Evolutionary conservation across 2,113 vertebrate genomes (phyloP), one percentile per base, ranked within the genome.

Genomic region (Myotis brandtii): DNA sequence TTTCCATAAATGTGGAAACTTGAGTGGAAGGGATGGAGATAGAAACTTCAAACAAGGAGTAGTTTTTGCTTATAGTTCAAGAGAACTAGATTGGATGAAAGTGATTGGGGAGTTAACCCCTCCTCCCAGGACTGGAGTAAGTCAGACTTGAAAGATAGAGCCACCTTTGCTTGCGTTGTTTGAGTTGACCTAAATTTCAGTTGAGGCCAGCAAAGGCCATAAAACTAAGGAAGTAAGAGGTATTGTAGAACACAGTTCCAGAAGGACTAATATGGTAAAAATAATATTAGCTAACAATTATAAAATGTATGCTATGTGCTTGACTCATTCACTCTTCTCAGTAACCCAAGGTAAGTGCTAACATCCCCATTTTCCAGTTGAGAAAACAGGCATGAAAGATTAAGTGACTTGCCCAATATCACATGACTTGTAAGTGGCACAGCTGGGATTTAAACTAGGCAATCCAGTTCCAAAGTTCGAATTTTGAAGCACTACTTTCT

Each of bases 291-390:
- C 34, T 56, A 70, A 81, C 59, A 86, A 54, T 66, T 64, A 59
- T 43, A 79, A 89, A 64, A 34, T 30, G 3, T 20, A 50, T 25
- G 46, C 16, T 66, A 48, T 62, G 18, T 77, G 23, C 21, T 79
- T 76, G 52, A 82, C 23, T 95, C 23, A 82, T n/a, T 92, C 16
- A 5, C 30, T 91, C 27, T 75, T 94, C 75, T 83, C 4, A 91
- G 37, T 59, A 91, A 64, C 43, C 16, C 25, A 89, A 84, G 7
- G 4, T 43, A 48, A 56, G 70, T 82, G 83, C 32, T 66, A 85
- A 69, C 66, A 87, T 66, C 34, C 8, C 48, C 14, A 76, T 75
- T 48, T 82, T 76, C 81, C 52, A 91, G 48, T 17, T 89, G 62
- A 82, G 54, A 59, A 92, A 81, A 66, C 25, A 59, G 82, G 43